Evolutionary conservation across 2,888 invertebrate genomes (phyloP), one percentile per base, ranked within the genome.

Genomic region (Temnothorax unifasciatus): DNA sequence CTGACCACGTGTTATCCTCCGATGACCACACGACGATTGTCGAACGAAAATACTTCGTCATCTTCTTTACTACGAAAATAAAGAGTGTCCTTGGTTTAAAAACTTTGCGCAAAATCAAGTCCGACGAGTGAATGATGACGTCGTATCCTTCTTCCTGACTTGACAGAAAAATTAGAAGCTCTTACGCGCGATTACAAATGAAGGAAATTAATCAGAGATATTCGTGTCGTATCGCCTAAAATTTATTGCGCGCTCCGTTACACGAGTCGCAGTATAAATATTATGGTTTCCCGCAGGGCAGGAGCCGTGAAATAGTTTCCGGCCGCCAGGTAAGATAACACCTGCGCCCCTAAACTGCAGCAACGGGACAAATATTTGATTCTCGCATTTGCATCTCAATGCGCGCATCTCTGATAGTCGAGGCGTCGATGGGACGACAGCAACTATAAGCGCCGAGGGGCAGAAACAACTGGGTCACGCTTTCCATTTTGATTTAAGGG

Each of bases 401-500:
- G 73, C 63, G 29, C 63, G 29, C 61, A 71, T 64, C 66, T 54
- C 66, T 15, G 50, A 41, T 25, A 59, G n/a, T 44, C 57, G 63
- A 63, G 63, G n/a, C 57, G 76, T 59, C 74, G 79, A 87, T 83
- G 69, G 64, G 21, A 44, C 29, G 68, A n/a, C 11, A 25, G 38
- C 4, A 41, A 54, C 47, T 71, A 73, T 66, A 61, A 44, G 68
- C 38, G 41, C n/a, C 52, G 47, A 13, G 34, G 79, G 82, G 47
- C 76, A 81, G 52, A 59, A 87, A 85, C 82, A 88, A 88, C 59
- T 88, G 52, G 88, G 84, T 88, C 88, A 69, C 47, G 77, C 41
- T 85, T 88, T 87, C 75, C 87, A 87, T 81, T 81, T 87, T 84
- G 82, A 88, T 84, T 84, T 79, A 83, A 85, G 85, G 29, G 29